Evolutionary conservation across 2,113 vertebrate species (phyloP), one percentile per base, ranked within the genome.

Genomic region (Strigops habroptila): DNA sequence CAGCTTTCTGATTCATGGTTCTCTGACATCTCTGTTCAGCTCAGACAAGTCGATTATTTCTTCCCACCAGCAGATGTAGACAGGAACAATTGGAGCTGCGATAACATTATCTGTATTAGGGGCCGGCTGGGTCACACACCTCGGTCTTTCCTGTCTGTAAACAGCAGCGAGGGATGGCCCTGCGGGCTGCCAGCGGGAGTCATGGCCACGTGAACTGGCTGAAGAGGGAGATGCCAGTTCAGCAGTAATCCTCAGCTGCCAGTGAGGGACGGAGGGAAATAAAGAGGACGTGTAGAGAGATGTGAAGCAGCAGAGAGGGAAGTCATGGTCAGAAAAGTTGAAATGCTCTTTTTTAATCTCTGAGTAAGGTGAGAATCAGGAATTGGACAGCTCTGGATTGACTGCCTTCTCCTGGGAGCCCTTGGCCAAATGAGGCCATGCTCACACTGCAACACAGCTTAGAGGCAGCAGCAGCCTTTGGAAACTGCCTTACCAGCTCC

Each of bases 381-480:
- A 57, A n/a, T 44, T 82, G 77, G 76, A 57, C 76, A 90, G 69
- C 76, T 82, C 43, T 88, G 64, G 44, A 25, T 60, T 3, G 2
- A 17, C 21, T 49, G 37, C 31, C 8, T 91, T 28, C 23, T 64
- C 16, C 12, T 86, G 51, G 55, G 39, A 31, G 7, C 48, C 33
- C 17, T 15, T 64, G 44, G 9, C 27, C 1, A 1, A 48, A 25
- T 0, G 0, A 0, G 3, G 16, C 81, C 4, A 0, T 30, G 17
- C 21, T 89, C 22, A 10, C 4, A 2, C 8, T 70, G n/a, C 44
- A 43, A 0, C 6, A 4, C 27, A 35, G 23, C 33, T 89, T 43
- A 24, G 67, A 73, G 51, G n/a, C 67, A 49, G 8, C 67, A 49
- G 8, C 59, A 69, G n/a, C 24, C 41, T 69, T 44, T 64, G 60